These are phyloP conservation scores for Pelodytes ibericus DNA, from an alignment of 2,797 vertebrate genomes.

Conservation along the genomic window DNA sequence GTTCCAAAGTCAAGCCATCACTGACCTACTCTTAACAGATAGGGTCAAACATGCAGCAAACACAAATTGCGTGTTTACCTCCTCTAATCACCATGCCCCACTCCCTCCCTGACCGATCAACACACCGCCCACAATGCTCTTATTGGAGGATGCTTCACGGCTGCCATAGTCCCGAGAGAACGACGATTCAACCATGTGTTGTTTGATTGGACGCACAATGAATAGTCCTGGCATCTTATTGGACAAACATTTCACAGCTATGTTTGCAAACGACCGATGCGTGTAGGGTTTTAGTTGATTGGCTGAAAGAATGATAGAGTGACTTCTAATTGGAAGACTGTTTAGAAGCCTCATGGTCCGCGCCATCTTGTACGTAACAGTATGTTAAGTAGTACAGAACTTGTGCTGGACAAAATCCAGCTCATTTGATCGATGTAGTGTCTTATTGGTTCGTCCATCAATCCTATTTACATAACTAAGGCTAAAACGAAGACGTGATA, in stretches of 20 bases:
- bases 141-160: background rate
- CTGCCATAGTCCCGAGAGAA: background rate
- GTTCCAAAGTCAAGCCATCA: no score
- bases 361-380: background rate
- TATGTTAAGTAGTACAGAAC: background rate
- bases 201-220: background rate
- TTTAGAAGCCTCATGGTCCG: background rate
- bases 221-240: background rate
- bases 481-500: background rate
- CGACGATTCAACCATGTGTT: background rate
- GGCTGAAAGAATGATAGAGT: no score
- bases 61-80: conserved; percentile 49
- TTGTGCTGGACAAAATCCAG: no score
- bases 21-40: conserved; percentile 6
- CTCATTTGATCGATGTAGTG: no score
- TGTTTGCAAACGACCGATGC: background rate
- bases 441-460: no score
- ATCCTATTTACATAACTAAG: no score
- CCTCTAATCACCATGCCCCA: conserved; percentile 37
- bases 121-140: background rate
- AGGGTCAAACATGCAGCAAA: conserved; percentile 23
- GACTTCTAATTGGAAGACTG: background rate
- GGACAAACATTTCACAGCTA: background rate
- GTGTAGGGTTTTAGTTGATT: background rate
- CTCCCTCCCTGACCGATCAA: background rate